A percentile compares a stretch with the other conserved stretches of the same genome.
These are phyloP conservation scores for Pedicia rivosa DNA, from an alignment of 2,888 invertebrate species.

Conservation along the genomic window DNA sequence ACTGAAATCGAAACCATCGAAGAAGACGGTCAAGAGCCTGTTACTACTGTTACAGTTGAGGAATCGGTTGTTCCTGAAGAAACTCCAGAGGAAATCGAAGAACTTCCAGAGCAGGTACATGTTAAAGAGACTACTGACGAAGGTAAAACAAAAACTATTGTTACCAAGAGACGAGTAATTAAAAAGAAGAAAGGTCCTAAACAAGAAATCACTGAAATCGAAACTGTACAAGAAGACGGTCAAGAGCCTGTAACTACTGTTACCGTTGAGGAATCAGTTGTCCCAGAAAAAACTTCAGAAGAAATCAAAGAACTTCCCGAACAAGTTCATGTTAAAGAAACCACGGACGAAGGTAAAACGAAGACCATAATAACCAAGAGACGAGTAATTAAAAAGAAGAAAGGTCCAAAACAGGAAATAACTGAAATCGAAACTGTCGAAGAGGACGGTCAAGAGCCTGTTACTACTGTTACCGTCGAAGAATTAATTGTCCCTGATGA, in stretches of 20 bases:
- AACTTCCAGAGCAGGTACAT: conserved; percentile 16
- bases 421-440: conserved; percentile 18
- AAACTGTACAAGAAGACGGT: conserved; percentile 12
- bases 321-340: conserved; percentile 6
- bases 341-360: conserved; percentile 4
- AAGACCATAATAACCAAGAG: conserved; percentile 16
- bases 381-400: conserved; percentile 15
- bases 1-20: conserved; percentile 23
- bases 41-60: conserved; percentile 16
- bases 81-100: conserved; percentile 22
- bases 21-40: conserved; percentile 20
- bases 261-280: conserved; percentile 5
- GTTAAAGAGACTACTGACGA: conserved; percentile 14
- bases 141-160: conserved; percentile 18
- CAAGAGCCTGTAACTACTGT: conserved; percentile 15
- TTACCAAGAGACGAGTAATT: conserved; percentile 19
- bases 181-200: conserved; percentile 16
- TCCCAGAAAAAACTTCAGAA: conserved; percentile 10
- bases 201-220: conserved; percentile 23
- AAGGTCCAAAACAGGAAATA: conserved; percentile 14
- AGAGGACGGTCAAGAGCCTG: conserved; percentile 20
- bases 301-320: conserved; percentile 12
- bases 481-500: conserved; percentile 6
- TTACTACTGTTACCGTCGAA: conserved; percentile 16
- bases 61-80: conserved; percentile 8